phyloP scores from a whole-genome alignment of 2,113 vertebrate species.

The Neodontobutis hainanensis region DNA sequence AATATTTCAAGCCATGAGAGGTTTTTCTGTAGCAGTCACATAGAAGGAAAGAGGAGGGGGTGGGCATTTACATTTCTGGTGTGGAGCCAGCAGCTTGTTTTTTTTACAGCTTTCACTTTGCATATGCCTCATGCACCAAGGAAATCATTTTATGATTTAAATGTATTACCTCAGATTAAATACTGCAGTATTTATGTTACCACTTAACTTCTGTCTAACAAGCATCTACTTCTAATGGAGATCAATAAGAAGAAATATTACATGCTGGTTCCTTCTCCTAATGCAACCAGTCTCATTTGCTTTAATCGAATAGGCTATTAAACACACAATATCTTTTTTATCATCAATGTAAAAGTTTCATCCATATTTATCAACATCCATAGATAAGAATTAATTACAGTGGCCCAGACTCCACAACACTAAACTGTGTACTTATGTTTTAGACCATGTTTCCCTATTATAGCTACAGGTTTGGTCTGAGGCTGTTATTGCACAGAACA shows the following conservation, averaged over 20 bases:
- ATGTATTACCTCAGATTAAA: neutral
- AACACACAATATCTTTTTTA: conserved; percentile 32
- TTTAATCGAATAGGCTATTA: conserved; percentile 15
- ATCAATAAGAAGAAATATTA: conserved; percentile 9
- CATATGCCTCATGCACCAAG: neutral
- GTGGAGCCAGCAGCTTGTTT: conserved; percentile 45
- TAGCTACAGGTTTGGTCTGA: too few species aligned
- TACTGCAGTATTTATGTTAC: neutral
- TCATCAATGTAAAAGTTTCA: neutral
- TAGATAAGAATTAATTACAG: neutral
- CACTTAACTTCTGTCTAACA: neutral
- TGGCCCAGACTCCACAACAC: neutral
- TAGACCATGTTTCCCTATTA: too few species aligned
- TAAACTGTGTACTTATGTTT: neutral
- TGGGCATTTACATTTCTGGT: conserved; percentile 33
- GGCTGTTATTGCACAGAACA: too few species aligned
- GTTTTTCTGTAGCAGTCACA: conserved; percentile 20
- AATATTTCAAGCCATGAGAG: conserved; percentile 50
- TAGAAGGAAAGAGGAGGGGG: conserved; percentile 4
- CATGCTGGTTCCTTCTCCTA: neutral
- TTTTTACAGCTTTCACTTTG: conserved; percentile 16
- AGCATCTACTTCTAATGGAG: neutral
- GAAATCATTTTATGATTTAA: neutral
- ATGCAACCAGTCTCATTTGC: conserved; percentile 22
- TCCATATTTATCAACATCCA: neutral